phyloP scores from a whole-genome alignment of 2,888 invertebrate species.

The Chymomyza fuscimana region DNA sequence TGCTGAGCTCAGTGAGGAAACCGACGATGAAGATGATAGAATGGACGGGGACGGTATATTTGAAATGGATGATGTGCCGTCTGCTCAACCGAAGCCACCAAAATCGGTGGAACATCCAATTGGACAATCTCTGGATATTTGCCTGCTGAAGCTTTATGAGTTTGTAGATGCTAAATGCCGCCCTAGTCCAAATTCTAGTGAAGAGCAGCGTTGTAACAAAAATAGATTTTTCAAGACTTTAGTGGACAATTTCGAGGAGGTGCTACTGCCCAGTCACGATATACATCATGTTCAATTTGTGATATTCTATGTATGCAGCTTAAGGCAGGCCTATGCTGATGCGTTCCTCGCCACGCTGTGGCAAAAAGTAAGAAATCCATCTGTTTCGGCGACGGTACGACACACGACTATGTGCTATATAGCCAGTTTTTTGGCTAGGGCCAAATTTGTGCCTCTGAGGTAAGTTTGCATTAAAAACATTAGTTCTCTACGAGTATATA shows the following conservation, averaged over 20 bases:
- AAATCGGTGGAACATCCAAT: constrained; percentile 81
- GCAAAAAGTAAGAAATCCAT: constrained; percentile 86
- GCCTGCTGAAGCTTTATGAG: constrained; percentile 86
- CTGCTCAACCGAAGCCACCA: constrained; percentile 26
- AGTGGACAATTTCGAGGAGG: constrained; percentile 87
- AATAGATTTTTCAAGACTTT: constrained; percentile 81
- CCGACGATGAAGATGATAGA: constrained; percentile 78
- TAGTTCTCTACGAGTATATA: neutral
- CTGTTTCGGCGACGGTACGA: constrained; percentile 83
- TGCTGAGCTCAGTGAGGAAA: constrained; percentile 81
- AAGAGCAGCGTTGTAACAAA: constrained; percentile 81
- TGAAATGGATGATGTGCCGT: constrained; percentile 66
- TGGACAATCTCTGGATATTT: constrained; percentile 87
- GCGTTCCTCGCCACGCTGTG: constrained; percentile 86
- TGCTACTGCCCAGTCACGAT: constrained; percentile 91
- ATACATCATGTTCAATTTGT: constrained; percentile 89
- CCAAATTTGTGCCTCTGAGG: constrained; percentile 83
- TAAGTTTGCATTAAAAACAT: constrained; percentile 74
- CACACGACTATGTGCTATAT: constrained; percentile 88
- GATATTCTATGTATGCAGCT: constrained; percentile 87
- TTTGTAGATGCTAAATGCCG: constrained; percentile 81
- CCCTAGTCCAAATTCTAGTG: constrained; percentile 29
- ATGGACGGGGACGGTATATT: constrained; percentile 71
- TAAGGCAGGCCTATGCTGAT: constrained; percentile 82
- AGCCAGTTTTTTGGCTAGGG: constrained; percentile 87